Percentiles rank a stretch among this genome's conserved stretches.
These are phyloP conservation scores for Pseudopleuronectes americanus DNA, from an alignment of 2,797 vertebrate genomes.

Conservation along the genomic window DNA sequence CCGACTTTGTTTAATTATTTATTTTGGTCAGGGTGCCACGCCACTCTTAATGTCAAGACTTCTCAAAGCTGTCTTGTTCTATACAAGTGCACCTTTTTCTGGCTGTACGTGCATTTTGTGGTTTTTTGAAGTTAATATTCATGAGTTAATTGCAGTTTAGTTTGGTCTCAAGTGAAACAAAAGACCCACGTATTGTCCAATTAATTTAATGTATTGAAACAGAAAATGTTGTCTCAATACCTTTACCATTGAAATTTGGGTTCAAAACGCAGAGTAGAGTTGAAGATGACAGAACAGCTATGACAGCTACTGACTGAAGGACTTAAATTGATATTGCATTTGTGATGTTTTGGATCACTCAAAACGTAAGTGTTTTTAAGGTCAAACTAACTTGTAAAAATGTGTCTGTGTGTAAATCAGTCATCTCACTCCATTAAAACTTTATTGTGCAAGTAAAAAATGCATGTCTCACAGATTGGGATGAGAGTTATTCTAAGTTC, in stretches of 20 bases:
- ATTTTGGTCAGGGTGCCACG: background rate
- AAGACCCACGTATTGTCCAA: no score
- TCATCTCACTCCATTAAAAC: conserved; percentile 20
- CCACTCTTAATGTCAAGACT: background rate
- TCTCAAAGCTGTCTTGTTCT: background rate
- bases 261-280: no score
- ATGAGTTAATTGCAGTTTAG: background rate
- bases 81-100: background rate
- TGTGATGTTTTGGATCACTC: conserved; percentile 9
- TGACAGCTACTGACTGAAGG: no score
- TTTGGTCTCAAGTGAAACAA: no score
- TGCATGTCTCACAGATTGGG: conserved; percentile 15
- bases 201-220: background rate
- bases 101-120: background rate
- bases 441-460: conserved; percentile 36
- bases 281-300: no score
- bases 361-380: conserved; percentile 14
- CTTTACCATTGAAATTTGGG: no score
- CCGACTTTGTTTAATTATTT: background rate
- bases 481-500: conserved; percentile 14
- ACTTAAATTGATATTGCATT: background rate
- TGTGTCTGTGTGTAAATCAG: conserved; percentile 28
- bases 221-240: no score
- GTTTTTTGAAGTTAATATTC: background rate
- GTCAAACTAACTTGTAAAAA: conserved; percentile 11